Conservation (phyloP, 1,140 invertebrate species). For the Lithobius niger region DNA sequence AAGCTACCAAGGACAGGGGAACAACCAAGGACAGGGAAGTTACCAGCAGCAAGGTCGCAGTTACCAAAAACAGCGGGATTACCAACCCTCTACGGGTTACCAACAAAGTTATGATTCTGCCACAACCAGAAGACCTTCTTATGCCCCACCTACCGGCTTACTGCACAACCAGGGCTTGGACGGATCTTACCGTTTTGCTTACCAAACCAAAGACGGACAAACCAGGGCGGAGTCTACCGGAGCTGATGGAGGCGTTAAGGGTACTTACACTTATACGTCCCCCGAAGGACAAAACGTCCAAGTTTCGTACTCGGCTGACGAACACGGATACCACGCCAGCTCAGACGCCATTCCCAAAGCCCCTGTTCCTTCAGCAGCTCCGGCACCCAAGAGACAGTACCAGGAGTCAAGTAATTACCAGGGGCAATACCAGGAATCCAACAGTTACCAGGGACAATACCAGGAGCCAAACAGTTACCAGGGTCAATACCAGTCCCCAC, state of each 20-base stretch:
- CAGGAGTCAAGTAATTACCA: background rate
- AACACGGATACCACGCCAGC: conserved; percentile 2
- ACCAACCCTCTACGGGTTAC: background rate
- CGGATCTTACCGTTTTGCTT: conserved; percentile 75
- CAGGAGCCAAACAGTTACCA: background rate
- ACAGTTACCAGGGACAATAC: background rate
- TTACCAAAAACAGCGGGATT: no score
- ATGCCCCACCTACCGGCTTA: background rate
- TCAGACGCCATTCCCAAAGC: conserved; percentile 5
- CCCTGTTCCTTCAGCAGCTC: background rate
- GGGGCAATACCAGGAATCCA: background rate
- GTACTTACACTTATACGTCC: conserved; percentile 8
- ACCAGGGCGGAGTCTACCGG: conserved; percentile 78
- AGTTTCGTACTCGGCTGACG: conserved; percentile 5
- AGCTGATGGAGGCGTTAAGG: conserved; percentile 60
- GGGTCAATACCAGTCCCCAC: background rate
- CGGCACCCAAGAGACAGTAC: background rate
- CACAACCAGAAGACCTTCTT: no score
- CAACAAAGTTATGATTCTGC: background rate
- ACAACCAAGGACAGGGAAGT: no score
- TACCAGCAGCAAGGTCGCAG: background rate
- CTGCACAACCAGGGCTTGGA: background rate
- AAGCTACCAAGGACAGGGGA: no score
- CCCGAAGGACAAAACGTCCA: conserved; percentile 7
- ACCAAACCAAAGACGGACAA: conserved; percentile 74